Evolutionary conservation across 2,888 invertebrate species (phyloP), one percentile per base, ranked within the genome.

Genomic region (Drosophila anceps): DNA sequence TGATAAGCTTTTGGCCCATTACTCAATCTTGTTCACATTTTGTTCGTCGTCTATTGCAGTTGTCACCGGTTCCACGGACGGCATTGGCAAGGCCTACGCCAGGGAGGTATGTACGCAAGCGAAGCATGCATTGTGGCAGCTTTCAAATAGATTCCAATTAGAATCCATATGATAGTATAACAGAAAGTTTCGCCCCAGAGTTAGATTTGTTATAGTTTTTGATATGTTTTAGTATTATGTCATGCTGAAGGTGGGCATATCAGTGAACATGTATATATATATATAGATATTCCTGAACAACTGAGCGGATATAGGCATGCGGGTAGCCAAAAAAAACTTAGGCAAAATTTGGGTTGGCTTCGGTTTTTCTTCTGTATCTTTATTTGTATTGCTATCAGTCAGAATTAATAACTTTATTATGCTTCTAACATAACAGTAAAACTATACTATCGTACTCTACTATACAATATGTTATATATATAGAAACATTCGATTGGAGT

Each of bases 1-100:
- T 54, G 82, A 73, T 67, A 77, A 69, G 55, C 24, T 24, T 24
- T 24, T 24, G 24, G 12, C 31, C 12, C 13, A 46, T 69, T 74
- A 73, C 51, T 66, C 46, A 27, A 24, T n/a, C 39, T 44, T 43
- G 53, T 12, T 61, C n/a, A 35, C 10, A 41, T 18, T 5, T 20
- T 13, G 1, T 39, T 24, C 2, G 4, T 13, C n/a, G 24, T 44
- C 12, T 46, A 12, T 90, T 96, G 51, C 94, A 96, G 97, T 98
- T 84, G 94, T 98, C 15, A 98, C 98, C 18, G 98, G 98, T 13
- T 95, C 96, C 15, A 98, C 98, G 0, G 98, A 98, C 94, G 98
- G 98, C 5, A 95, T 98, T 73, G 98, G 98, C 75, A 97, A 97
- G 92, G 96, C 97, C 24, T 98, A 96, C 90, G 97, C 97, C 0